A percentile compares a stretch with the other conserved stretches of the same genome.
phyloP scores from a whole-genome alignment of 2,888 invertebrate species.

The Leucophora obtusa region DNA sequence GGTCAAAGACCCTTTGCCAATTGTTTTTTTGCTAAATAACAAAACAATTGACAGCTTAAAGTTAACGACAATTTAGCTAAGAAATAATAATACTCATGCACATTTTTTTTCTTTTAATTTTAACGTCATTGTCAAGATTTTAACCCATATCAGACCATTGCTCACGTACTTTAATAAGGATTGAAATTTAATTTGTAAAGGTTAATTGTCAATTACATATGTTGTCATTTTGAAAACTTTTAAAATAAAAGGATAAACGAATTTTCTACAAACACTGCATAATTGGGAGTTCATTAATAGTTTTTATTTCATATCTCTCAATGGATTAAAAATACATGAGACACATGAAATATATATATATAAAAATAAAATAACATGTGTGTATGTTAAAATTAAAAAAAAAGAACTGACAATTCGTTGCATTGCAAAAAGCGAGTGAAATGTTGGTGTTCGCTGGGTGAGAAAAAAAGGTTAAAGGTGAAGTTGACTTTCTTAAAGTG shows the following conservation, averaged over 20 bases:
- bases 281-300: no score
- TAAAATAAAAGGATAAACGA: no score
- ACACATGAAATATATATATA: no score
- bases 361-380: no score
- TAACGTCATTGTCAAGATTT: background rate
- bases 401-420: conserved; percentile 9
- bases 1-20: background rate
- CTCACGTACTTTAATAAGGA: no score
- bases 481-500: conserved; percentile 31
- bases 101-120: background rate
- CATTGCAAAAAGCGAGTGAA: background rate
- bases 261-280: no score
- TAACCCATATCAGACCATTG: background rate
- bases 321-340: no score
- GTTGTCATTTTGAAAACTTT: no score
- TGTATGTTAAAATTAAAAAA: no score
- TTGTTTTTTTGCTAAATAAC: background rate
- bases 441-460: conserved; percentile 21
- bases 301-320: no score
- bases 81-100: background rate
- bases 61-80: background rate
- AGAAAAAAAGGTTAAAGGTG: conserved; percentile 51
- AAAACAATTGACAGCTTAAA: conserved; percentile 1
- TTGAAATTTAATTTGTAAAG: no score
- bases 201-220: no score